phyloP scores from a whole-genome alignment of 2,113 vertebrate genomes.

The Calyptomena viridis region DNA sequence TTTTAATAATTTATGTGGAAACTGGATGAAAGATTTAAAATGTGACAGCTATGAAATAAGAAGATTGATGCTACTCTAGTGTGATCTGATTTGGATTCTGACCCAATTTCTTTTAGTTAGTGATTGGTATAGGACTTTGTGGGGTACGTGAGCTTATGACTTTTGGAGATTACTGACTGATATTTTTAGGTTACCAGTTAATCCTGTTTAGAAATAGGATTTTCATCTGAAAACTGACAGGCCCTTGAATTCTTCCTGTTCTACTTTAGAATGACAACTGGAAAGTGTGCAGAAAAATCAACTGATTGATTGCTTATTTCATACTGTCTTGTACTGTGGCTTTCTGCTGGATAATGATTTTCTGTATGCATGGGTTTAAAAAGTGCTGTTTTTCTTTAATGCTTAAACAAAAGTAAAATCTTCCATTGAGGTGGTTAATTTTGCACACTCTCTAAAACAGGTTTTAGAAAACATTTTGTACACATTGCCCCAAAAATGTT shows the following conservation, averaged over 20 bases:
- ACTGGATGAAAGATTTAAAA: constrained; percentile 22
- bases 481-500: neutral
- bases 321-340: neutral
- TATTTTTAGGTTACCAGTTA: constrained; percentile 39
- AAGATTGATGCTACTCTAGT: constrained; percentile 17
- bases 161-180: constrained; percentile 36
- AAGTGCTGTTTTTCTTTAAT: neutral
- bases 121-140: constrained; percentile 9
- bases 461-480: neutral
- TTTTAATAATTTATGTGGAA: constrained; percentile 18
- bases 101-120: constrained; percentile 41
- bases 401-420: neutral
- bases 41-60: constrained; percentile 5
- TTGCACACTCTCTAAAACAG: neutral
- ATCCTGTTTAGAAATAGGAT: constrained; percentile 27
- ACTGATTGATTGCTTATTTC: neutral
- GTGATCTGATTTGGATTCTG: constrained; percentile 39
- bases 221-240: constrained; percentile 19
- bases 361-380: neutral
- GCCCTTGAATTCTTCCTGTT: neutral
- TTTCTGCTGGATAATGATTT: neutral
- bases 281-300: neutral
- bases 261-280: neutral
- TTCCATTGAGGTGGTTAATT: neutral
- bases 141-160: neutral